These are phyloP conservation scores for Apocheima hispidaria DNA, from an alignment of 2,888 invertebrate species.

Conservation along the genomic window DNA sequence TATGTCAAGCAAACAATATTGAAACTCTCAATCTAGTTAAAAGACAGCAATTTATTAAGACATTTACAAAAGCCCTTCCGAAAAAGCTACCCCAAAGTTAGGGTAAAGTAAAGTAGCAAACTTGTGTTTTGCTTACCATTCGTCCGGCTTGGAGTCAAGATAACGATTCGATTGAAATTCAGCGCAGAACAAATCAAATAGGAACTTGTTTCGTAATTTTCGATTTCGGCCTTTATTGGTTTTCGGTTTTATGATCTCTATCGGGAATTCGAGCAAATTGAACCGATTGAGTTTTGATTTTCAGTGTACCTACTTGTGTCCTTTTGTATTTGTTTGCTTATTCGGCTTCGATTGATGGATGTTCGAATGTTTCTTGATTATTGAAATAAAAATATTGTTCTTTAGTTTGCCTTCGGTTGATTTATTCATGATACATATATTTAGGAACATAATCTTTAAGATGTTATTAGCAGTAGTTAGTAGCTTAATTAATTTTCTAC, in stretches of 20 bases:
- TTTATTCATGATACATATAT: too few species aligned
- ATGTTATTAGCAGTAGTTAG: too few species aligned
- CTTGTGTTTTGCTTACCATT: constrained; percentile 57
- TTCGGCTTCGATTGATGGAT: neutral
- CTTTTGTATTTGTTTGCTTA: constrained; percentile 36
- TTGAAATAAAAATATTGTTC: neutral
- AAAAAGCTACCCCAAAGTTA: constrained; percentile 31
- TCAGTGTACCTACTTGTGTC: constrained; percentile 23
- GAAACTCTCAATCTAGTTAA: constrained; percentile 23
- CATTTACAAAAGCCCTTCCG: constrained; percentile 25
- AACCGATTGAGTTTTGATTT: constrained; percentile 31
- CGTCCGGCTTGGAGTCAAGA: constrained; percentile 42
- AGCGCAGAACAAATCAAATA: constrained; percentile 64
- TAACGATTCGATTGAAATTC: constrained; percentile 66
- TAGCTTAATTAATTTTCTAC: too few species aligned
- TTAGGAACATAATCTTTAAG: too few species aligned
- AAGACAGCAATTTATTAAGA: constrained; percentile 20
- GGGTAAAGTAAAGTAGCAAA: constrained; percentile 16
- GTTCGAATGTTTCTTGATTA: constrained; percentile 9
- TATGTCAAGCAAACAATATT: constrained; percentile 21
- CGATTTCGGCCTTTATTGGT: constrained; percentile 70
- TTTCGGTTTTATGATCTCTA: constrained; percentile 67
- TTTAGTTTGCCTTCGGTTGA: neutral
- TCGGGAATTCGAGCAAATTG: constrained; percentile 58
- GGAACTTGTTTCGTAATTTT: constrained; percentile 71